Conservation (phyloP, 2,113 vertebrate genomes). For the Tursiops truncatus region DNA sequence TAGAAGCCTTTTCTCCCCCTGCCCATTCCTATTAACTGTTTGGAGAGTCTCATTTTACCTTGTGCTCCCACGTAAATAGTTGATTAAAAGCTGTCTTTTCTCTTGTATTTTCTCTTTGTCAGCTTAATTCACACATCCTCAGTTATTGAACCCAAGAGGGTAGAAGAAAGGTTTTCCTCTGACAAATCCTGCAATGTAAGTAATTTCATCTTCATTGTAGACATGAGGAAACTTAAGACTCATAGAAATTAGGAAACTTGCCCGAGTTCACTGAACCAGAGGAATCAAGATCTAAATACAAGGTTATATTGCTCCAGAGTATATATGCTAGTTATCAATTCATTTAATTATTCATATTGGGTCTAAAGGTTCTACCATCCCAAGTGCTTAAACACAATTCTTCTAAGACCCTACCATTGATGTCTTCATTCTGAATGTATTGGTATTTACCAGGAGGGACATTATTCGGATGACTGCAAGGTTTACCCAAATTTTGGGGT, state of each 20-base stretch:
- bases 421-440: conserved; percentile 28
- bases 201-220: background rate
- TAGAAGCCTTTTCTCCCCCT: background rate
- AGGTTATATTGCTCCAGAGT: background rate
- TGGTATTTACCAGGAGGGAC: background rate
- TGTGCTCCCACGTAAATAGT: background rate
- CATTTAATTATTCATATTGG: background rate
- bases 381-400: background rate
- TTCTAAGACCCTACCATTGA: background rate
- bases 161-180: background rate
- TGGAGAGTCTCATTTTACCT: background rate
- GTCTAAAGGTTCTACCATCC: background rate
- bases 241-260: background rate
- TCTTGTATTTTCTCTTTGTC: background rate
- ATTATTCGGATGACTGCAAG: conserved; percentile 22
- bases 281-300: background rate
- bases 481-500: conserved; percentile 15
- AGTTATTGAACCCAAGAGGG: background rate
- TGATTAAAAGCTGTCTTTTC: background rate
- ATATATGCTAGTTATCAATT: background rate
- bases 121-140: background rate
- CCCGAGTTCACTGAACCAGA: background rate
- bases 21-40: background rate
- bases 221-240: background rate
- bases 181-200: background rate